Evolutionary conservation across 2,113 vertebrate species (phyloP).

Genomic region (Oryzias curvinotus): DNA sequence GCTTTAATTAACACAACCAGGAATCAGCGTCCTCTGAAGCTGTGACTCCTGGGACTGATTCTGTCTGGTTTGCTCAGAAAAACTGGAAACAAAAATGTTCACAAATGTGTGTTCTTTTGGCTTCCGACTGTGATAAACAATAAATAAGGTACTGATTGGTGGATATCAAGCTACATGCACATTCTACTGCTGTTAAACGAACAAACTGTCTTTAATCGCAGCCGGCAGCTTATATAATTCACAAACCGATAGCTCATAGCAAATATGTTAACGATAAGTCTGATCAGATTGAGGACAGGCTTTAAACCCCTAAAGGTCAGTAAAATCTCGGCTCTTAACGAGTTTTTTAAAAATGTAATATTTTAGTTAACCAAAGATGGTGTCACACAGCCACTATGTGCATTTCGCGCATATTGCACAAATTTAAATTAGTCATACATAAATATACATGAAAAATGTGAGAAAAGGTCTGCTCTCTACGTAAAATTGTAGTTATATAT

Average conservation of each 20-base stretch:
- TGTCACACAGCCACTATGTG: too few relatives aligned
- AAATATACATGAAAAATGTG: too few relatives aligned
- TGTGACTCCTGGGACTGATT: constrained; percentile 49
- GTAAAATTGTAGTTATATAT: too few relatives aligned
- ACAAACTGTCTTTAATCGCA: background rate
- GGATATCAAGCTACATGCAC: background rate
- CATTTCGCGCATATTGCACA: too few relatives aligned
- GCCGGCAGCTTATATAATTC: background rate
- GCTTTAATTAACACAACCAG: constrained; percentile 67
- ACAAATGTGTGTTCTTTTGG: constrained; percentile 10
- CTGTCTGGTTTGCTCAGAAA: constrained; percentile 48
- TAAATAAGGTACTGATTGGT: constrained; percentile 12
- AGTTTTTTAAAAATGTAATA: background rate
- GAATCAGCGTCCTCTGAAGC: constrained; percentile 52
- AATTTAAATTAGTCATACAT: too few relatives aligned
- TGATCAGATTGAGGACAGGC: background rate
- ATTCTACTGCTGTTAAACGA: background rate
- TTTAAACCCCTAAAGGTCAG: background rate
- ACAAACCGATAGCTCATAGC: background rate
- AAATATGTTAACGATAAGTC: background rate
- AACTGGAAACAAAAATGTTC: constrained; percentile 38
- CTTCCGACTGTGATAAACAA: constrained; percentile 26
- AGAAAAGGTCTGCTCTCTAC: too few relatives aligned
- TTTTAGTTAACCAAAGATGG: background rate
- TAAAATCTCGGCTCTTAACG: constrained; percentile 1